Evolutionary conservation across 2,113 vertebrate species (phyloP).

Genomic region (Dunckerocampus dactyliophorus): DNA sequence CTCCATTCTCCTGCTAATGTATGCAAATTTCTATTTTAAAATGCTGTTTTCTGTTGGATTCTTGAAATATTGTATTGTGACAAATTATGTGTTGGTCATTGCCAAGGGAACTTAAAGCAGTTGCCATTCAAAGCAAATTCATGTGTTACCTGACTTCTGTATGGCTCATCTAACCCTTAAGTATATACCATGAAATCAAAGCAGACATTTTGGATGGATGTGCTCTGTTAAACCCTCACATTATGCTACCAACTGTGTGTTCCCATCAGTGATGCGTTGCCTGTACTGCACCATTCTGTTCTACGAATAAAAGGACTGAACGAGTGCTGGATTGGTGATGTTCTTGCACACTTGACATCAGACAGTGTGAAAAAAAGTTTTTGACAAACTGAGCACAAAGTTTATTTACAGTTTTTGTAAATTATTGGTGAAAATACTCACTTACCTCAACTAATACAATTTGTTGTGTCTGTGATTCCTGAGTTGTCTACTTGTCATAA

Average conservation of each 20-base stretch:
- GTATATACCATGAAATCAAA: constrained; percentile 36
- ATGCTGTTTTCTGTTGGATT: constrained; percentile 55
- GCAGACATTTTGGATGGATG: constrained; percentile 43
- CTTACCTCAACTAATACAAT: not conserved
- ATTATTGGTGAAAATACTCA: not conserved
- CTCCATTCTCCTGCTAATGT: constrained; percentile 56
- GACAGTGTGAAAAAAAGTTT: not conserved
- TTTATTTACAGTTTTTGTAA: not conserved
- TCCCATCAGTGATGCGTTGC: constrained; percentile 46
- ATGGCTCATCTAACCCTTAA: constrained; percentile 33
- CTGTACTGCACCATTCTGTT: constrained; percentile 63
- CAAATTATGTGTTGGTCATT: constrained; percentile 41
- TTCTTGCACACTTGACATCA: not conserved
- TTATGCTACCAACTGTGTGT: constrained; percentile 40
- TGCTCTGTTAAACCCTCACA: constrained; percentile 52
- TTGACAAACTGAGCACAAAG: not conserved
- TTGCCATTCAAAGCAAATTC: constrained; percentile 36
- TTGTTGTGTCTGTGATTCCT: not conserved
- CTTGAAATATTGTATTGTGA: constrained; percentile 50
- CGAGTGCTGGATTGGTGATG: constrained; percentile 12
- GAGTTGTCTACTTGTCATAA: not conserved
- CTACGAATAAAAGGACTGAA: constrained; percentile 59
- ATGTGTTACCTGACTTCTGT: constrained; percentile 31
- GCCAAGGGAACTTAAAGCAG: constrained; percentile 41
- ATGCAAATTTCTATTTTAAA: constrained; percentile 74